Evolutionary conservation across 2,888 invertebrate genomes (phyloP).

Genomic region (Synergus gifuensis): DNA sequence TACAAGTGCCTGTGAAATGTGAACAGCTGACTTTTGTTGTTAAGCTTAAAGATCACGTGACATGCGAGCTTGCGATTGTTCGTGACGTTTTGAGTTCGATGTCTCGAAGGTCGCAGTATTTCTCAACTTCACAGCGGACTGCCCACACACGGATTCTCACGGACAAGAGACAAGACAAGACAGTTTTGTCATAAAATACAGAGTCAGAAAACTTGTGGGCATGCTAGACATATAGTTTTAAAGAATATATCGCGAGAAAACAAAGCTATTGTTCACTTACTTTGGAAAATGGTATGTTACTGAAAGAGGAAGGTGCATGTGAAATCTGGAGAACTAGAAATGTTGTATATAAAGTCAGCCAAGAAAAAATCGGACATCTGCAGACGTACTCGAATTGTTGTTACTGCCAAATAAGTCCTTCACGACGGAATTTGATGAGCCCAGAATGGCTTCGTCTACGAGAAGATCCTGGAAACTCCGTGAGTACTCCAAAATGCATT

Average conservation of each 20-base stretch:
- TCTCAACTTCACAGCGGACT: constrained; percentile 10
- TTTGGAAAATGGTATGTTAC: constrained; percentile 37
- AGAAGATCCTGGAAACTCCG: constrained; percentile 91
- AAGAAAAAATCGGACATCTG: constrained; percentile 67
- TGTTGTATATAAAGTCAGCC: constrained; percentile 65
- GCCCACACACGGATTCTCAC: constrained; percentile 10
- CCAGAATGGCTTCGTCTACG: constrained; percentile 78
- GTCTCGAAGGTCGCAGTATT: constrained; percentile 2
- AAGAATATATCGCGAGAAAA: constrained; percentile 4
- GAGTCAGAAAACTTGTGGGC: constrained; percentile 10
- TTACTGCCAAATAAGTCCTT: constrained; percentile 75
- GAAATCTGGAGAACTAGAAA: constrained; percentile 50
- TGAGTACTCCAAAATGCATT: constrained; percentile 79
- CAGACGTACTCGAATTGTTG: constrained; percentile 67
- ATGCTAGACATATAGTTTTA: constrained; percentile 13
- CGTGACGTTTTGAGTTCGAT: constrained; percentile 18
- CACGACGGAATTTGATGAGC: constrained; percentile 64
- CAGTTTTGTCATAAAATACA: constrained; percentile 1
- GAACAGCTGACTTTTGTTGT: constrained; percentile 40
- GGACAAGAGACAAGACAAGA: neutral
- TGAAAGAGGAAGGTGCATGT: constrained; percentile 6
- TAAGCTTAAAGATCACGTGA: constrained; percentile 31
- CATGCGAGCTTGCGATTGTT: neutral
- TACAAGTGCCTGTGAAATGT: neutral
- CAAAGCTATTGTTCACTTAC: neutral